Percentiles rank a stretch among this genome's conserved stretches.
These are phyloP conservation scores for Lagorchestes hirsutus DNA, from an alignment of 2,797 vertebrate species.

Conservation along the genomic window DNA sequence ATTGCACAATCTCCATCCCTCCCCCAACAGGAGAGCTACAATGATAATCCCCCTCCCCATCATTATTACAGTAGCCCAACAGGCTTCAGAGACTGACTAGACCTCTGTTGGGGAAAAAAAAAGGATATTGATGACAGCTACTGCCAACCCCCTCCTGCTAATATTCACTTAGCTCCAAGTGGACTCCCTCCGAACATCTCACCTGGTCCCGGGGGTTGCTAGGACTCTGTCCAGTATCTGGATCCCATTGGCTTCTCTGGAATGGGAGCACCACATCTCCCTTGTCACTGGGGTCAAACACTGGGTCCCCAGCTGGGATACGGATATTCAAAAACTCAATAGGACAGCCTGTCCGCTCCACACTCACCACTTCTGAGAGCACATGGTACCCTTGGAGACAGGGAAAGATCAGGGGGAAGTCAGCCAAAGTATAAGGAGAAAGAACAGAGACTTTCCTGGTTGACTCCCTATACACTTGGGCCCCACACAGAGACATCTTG, in stretches of 20 bases:
- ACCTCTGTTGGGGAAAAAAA: background rate
- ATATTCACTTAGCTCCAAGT: background rate
- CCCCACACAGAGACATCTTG: background rate
- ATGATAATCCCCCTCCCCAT: background rate
- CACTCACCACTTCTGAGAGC: slow-evolving; percentile 61
- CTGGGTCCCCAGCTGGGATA: slow-evolving; percentile 86
- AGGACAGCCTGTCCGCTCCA: slow-evolving; percentile 72
- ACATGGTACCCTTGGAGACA: slow-evolving; percentile 89
- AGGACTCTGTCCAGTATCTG: slow-evolving; percentile 92
- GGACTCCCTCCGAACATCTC: background rate
- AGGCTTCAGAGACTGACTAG: background rate
- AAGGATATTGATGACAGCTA: background rate
- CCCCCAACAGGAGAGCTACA: background rate
- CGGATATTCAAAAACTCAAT: slow-evolving; percentile 91
- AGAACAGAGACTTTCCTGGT: background rate
- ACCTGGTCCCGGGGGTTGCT: slow-evolving; percentile 85
- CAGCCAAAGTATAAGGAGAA: background rate
- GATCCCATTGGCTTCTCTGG: slow-evolving; percentile 89
- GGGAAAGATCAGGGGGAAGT: background rate
- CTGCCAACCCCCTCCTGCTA: background rate
- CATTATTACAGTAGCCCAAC: background rate
- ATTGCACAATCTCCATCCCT: background rate
- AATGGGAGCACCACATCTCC: slow-evolving; percentile 88
- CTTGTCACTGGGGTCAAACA: slow-evolving; percentile 85
- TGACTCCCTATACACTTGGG: background rate